phyloP scores from a whole-genome alignment of 2,888 invertebrate genomes.

The Flexamia atlantica region DNA sequence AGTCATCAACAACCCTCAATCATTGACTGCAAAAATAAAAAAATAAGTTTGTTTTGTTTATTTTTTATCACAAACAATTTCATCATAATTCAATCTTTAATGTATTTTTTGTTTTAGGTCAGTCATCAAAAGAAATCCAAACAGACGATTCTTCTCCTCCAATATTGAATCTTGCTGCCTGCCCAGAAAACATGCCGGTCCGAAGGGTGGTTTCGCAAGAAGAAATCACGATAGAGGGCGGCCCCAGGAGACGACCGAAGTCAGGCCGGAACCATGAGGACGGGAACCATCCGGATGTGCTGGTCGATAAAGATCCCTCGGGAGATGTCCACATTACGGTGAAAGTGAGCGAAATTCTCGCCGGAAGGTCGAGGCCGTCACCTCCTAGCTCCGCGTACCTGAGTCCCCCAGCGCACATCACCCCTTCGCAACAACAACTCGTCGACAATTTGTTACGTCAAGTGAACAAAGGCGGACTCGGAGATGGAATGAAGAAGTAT shows the following conservation, averaged over 20 bases:
- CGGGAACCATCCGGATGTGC: background rate
- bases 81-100: no score
- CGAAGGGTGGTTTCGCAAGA: background rate
- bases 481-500: conserved; percentile 74
- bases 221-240: background rate
- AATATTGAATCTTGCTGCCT: conserved; percentile 31
- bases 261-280: background rate
- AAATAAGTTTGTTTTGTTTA: no score
- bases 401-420: conserved; percentile 65
- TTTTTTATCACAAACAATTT: no score
- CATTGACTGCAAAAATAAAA: no score
- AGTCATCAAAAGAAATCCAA: background rate
- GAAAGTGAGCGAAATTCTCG: background rate
- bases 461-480: conserved; percentile 64
- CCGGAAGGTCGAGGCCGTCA: background rate
- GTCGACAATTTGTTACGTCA: conserved; percentile 60
- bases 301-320: background rate
- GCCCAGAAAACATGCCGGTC: conserved; percentile 60
- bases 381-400: conserved; percentile 58
- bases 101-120: conserved; percentile 10
- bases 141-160: conserved; percentile 14
- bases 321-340: conserved; percentile 23
- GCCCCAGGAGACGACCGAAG: background rate
- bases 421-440: conserved; percentile 64
- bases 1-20: no score